Conservation (phyloP, 2,113 vertebrate species). For the Thalassoma bifasciatum region DNA sequence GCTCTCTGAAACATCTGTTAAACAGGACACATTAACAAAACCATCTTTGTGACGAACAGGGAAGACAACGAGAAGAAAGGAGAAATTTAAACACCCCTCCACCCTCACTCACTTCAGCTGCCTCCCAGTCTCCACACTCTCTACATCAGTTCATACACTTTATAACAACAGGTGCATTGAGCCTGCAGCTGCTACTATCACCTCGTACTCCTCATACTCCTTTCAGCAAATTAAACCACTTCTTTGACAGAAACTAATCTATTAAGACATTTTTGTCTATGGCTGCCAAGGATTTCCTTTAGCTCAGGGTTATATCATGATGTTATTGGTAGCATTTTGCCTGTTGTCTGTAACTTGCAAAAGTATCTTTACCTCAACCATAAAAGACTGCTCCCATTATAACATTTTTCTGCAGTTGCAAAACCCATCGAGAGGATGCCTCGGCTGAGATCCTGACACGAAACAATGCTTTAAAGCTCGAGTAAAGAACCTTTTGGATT, state of each 20-base stretch:
- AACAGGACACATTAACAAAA: slow-evolving; percentile 80
- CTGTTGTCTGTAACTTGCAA: too few species aligned
- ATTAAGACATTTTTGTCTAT: background rate
- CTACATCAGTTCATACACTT: background rate
- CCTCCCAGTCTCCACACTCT: background rate
- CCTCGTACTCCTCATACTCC: background rate
- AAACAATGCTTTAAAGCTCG: too few species aligned
- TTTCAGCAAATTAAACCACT: background rate
- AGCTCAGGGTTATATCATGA: too few species aligned
- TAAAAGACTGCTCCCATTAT: too few species aligned
- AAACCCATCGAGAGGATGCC: background rate
- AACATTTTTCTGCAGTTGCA: background rate
- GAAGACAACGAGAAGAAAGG: slow-evolving; percentile 36
- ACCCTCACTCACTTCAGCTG: slow-evolving; percentile 9
- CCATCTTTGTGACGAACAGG: slow-evolving; percentile 35
- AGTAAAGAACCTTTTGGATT: too few species aligned
- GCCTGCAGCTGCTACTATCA: background rate
- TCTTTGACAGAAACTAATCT: background rate
- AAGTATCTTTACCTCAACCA: too few species aligned
- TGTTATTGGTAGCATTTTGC: too few species aligned
- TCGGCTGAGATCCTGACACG: background rate
- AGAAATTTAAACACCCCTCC: slow-evolving; percentile 14
- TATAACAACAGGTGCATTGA: slow-evolving; percentile 4
- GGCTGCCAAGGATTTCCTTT: too few species aligned
- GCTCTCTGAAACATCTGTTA: slow-evolving; percentile 83